Conservation (phyloP, 2,113 vertebrate species). For the Brachyistius frenatus region DNA sequence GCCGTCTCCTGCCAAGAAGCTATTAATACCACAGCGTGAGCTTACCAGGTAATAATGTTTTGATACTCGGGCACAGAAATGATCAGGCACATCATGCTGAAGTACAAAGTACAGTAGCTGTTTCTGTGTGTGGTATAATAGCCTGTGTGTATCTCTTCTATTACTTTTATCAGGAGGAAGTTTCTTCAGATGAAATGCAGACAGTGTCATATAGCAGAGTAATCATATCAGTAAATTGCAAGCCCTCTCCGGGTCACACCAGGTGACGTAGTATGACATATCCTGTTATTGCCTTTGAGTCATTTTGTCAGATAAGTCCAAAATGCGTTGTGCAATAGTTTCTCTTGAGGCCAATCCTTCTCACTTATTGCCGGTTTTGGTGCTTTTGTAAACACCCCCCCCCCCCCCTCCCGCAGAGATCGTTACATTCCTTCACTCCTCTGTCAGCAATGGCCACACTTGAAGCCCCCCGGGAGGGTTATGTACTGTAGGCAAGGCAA, state of each 20-base stretch:
- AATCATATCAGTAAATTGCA: not conserved
- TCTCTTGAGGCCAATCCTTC: slow-evolving; percentile 27
- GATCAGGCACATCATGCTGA: not conserved
- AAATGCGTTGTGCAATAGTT: slow-evolving; percentile 49
- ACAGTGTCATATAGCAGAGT: not conserved
- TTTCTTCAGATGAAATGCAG: not conserved
- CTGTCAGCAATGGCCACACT: slow-evolving; percentile 60
- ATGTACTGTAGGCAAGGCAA: slow-evolving; percentile 27
- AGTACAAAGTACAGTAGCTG: slow-evolving; percentile 12
- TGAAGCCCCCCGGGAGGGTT: slow-evolving; percentile 9
- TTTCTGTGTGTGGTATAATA: not conserved
- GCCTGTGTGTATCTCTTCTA: not conserved
- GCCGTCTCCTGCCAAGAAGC: slow-evolving; percentile 45
- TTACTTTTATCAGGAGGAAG: not conserved
- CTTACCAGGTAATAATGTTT: slow-evolving; percentile 15
- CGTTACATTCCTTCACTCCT: slow-evolving; percentile 61
- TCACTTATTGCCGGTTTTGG: slow-evolving; percentile 33
- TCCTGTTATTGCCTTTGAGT: slow-evolving; percentile 61
- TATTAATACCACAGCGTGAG: slow-evolving; percentile 37
- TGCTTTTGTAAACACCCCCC: slow-evolving; percentile 44
- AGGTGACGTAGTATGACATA: slow-evolving; percentile 34
- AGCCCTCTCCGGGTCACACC: not conserved
- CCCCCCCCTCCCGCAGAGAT: slow-evolving; percentile 56
- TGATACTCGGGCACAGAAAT: not conserved
- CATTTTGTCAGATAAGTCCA: slow-evolving; percentile 35